phyloP scores from a whole-genome alignment of 2,113 vertebrate species.

The Pseudorasbora parva region DNA sequence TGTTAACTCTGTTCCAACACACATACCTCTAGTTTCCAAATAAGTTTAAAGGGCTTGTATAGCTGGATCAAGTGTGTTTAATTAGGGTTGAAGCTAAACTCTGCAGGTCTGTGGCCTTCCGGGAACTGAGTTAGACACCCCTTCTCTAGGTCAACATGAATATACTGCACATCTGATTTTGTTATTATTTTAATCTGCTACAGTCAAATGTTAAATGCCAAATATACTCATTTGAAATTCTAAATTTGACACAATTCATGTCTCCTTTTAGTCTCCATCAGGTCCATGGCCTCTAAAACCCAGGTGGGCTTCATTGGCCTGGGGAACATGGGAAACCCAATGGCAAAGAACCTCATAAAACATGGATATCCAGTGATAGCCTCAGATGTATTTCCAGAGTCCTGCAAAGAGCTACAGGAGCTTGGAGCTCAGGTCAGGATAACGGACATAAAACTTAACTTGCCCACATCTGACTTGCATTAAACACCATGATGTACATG shows the following conservation, averaged over 20 bases:
- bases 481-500: not conserved
- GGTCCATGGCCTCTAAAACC: constrained; percentile 97
- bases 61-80: too few relatives aligned
- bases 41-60: too few relatives aligned
- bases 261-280: constrained; percentile 81
- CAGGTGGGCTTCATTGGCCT: constrained; percentile 95
- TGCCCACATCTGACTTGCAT: not conserved
- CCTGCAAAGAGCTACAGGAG: constrained; percentile 93
- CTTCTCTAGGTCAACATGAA: too few relatives aligned
- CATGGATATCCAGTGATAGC: constrained; percentile 94
- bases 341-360: constrained; percentile 97
- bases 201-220: not conserved
- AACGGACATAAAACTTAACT: not conserved
- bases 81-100: too few relatives aligned
- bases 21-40: too few relatives aligned
- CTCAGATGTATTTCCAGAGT: constrained; percentile 94
- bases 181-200: not conserved
- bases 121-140: too few relatives aligned
- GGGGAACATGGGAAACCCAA: constrained; percentile 98
- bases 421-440: constrained; percentile 88
- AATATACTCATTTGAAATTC: not conserved
- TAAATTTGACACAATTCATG: not conserved
- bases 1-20: too few relatives aligned
- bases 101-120: too few relatives aligned
- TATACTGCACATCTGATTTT: not conserved